Evolutionary conservation across 1,140 invertebrate species (phyloP).

Genomic region (Melitaea cinxia): DNA sequence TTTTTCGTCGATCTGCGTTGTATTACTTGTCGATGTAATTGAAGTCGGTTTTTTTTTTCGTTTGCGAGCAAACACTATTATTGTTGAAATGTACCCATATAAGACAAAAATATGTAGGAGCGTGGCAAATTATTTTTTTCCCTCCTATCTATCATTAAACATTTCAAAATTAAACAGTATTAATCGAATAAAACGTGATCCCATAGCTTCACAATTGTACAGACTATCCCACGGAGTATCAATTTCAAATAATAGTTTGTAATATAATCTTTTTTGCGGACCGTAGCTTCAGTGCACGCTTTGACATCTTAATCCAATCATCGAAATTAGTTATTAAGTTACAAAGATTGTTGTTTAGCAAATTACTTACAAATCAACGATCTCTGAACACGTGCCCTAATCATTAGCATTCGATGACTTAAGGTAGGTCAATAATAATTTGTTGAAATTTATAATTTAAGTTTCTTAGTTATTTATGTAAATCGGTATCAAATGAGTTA

Average conservation of each 20-base stretch:
- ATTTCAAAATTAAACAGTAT: no score
- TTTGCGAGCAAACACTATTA: no score
- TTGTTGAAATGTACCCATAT: no score
- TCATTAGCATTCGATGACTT: conserved; percentile 62
- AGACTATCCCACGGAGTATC: conserved; percentile 3
- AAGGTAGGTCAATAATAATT: conserved; percentile 56
- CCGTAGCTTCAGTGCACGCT: conserved; percentile 52
- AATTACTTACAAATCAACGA: conserved; percentile 58
- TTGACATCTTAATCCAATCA: conserved; percentile 79
- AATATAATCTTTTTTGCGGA: conserved; percentile 68
- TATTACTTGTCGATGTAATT: no score
- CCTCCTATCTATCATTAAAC: no score
- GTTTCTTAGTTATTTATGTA: conserved; percentile 36
- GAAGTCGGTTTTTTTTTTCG: no score
- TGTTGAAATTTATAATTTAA: conserved; percentile 25
- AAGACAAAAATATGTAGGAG: no score
- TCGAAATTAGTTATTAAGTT: conserved; percentile 69
- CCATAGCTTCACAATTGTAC: not conserved
- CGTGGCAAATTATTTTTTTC: no score
- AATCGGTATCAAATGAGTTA: conserved; percentile 19
- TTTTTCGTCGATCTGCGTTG: no score
- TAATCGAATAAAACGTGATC: not conserved
- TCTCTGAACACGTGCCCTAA: conserved; percentile 41
- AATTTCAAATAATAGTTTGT: conserved; percentile 38
- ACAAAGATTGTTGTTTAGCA: conserved; percentile 53